Conservation (phyloP, 1,140 invertebrate species). For the Caenorhabditis briggsae region DNA sequence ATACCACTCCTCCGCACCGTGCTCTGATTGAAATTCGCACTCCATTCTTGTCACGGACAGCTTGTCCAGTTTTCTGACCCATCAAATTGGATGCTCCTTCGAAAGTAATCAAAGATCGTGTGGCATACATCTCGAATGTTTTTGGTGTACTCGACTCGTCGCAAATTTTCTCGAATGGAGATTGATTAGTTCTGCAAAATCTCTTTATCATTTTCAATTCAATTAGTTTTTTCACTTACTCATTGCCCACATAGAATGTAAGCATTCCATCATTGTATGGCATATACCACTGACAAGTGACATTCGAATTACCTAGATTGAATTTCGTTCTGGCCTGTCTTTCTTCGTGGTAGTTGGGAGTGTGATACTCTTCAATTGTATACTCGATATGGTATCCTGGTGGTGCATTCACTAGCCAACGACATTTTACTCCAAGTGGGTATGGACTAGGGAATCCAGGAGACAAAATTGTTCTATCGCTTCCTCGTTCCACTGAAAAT, state of each 20-base stretch:
- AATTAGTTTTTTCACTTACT: not conserved
- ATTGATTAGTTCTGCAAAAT: not conserved
- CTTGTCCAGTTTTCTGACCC: slow-evolving; percentile 10
- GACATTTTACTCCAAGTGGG: slow-evolving; percentile 23
- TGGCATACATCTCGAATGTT: slow-evolving; percentile 37
- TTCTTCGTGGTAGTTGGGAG: slow-evolving; percentile 61
- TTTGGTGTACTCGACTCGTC: slow-evolving; percentile 61
- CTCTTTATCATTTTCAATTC: no score
- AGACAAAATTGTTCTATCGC: slow-evolving; percentile 22
- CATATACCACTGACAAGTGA: not conserved
- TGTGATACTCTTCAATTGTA: slow-evolving; percentile 59
- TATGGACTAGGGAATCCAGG: slow-evolving; percentile 40
- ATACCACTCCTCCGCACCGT: slow-evolving; percentile 72
- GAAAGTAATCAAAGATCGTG: slow-evolving; percentile 38
- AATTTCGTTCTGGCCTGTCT: not conserved
- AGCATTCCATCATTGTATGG: slow-evolving; percentile 45
- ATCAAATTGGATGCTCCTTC: slow-evolving; percentile 35
- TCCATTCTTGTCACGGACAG: slow-evolving; percentile 27
- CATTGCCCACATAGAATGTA: slow-evolving; percentile 10
- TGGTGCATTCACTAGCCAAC: slow-evolving; percentile 46
- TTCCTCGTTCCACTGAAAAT: slow-evolving; percentile 51
- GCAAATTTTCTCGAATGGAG: slow-evolving; percentile 39
- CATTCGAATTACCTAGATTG: not conserved
- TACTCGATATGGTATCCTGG: slow-evolving; percentile 60
- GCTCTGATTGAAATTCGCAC: slow-evolving; percentile 69